Evolutionary conservation across 1,140 invertebrate species (phyloP).

Genomic region (Caenorhabditis remanei): DNA sequence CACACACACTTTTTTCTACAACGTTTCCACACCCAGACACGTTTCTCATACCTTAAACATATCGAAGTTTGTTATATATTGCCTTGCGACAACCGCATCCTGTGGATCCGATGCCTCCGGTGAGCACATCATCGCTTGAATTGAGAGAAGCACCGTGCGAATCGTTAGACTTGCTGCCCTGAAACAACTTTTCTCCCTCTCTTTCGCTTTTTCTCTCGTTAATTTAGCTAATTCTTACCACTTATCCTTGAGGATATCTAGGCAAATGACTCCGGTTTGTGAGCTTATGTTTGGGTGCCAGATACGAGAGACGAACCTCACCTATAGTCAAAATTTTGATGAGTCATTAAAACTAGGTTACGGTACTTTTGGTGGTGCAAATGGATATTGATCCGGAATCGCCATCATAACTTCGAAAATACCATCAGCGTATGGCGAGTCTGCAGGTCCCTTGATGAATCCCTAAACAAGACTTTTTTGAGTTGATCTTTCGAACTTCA

Average conservation of each 20-base stretch:
- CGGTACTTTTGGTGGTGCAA: conserved; percentile 94
- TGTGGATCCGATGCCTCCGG: conserved; percentile 85
- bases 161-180: conserved; percentile 98
- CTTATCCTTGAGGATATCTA: conserved; percentile 99
- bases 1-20: too few species aligned
- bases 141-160: conserved; percentile 91
- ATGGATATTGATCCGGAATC: conserved; percentile 98
- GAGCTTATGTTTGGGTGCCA: conserved; percentile 99
- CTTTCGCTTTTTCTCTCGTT: too few species aligned
- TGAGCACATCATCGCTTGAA: conserved; percentile 87
- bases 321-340: conserved; percentile 72
- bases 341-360: background rate
- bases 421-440: conserved; percentile 87
- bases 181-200: conserved; percentile 35
- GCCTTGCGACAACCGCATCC: conserved; percentile 94
- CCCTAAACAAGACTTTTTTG: background rate
- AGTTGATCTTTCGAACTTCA: background rate
- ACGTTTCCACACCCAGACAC: too few species aligned
- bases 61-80: conserved; percentile 89
- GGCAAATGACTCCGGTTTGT: conserved; percentile 96
- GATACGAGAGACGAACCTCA: conserved; percentile 92
- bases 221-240: conserved; percentile 82
- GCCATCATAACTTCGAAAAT: conserved; percentile 93
- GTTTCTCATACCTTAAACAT: conserved; percentile 82
- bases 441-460: conserved; percentile 39